A percentile compares a stretch with the other conserved stretches of the same genome.
phyloP scores from a whole-genome alignment of 2,888 invertebrate genomes.

The Geotrupes spiniger region DNA sequence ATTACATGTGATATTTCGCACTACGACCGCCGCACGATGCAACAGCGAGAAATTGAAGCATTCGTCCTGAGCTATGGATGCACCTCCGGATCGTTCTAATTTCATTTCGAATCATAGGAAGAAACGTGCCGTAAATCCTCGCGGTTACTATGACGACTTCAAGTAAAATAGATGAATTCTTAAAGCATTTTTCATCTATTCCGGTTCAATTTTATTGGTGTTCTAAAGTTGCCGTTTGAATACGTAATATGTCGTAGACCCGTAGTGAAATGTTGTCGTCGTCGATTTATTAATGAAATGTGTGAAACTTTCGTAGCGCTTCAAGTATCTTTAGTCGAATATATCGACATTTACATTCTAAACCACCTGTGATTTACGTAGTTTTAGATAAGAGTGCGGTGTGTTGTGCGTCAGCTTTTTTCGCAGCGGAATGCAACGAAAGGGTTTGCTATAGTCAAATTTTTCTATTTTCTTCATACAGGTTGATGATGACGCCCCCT shows the following conservation, averaged over 20 bases:
- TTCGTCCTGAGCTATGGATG: slow-evolving; percentile 29
- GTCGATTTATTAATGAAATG: too few species aligned
- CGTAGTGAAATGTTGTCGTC: too few species aligned
- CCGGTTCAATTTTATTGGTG: neutral
- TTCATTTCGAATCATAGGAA: slow-evolving; percentile 35
- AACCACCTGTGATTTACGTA: slow-evolving; percentile 21
- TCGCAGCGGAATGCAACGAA: slow-evolving; percentile 25
- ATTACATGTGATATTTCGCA: too few species aligned
- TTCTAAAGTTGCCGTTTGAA: too few species aligned
- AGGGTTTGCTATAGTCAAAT: slow-evolving; percentile 41
- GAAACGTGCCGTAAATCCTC: slow-evolving; percentile 21
- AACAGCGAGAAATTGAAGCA: neutral
- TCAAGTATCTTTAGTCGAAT: too few species aligned
- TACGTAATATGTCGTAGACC: too few species aligned
- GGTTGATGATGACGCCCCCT: slow-evolving; percentile 44
- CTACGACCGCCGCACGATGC: too few species aligned
- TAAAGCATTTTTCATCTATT: slow-evolving; percentile 1
- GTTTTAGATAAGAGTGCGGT: slow-evolving; percentile 12
- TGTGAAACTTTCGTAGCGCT: too few species aligned
- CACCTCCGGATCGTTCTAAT: slow-evolving; percentile 29
- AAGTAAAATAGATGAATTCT: neutral
- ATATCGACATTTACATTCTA: slow-evolving; percentile 6
- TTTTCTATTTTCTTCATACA: slow-evolving; percentile 35
- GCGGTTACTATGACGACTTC: slow-evolving; percentile 3
- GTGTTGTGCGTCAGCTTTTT: slow-evolving; percentile 4